A percentile compares a stretch with the other conserved stretches of the same genome.
Evolutionary conservation across 2,888 invertebrate species (phyloP).

Genomic region (Rugalucina vietnamica): DNA sequence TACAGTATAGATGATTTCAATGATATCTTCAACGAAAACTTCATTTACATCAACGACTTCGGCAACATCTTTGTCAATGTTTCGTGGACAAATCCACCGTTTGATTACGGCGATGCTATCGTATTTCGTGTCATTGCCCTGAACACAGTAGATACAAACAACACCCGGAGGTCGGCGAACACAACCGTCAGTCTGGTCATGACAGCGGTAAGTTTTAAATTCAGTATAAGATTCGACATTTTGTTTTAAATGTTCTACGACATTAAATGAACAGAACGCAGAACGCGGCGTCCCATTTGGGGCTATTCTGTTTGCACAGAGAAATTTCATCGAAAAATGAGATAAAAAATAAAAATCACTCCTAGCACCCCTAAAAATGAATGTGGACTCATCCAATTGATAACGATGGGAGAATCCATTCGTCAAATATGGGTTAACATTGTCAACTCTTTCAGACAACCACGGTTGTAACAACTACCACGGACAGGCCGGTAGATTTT

Average conservation of each 20-base stretch:
- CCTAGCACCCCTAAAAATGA: too few species aligned
- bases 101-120: constrained; percentile 39
- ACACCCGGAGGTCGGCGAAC: constrained; percentile 31
- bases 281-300: too few species aligned
- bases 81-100: constrained; percentile 43
- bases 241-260: too few species aligned
- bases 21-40: constrained; percentile 31
- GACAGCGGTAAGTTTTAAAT: constrained; percentile 48
- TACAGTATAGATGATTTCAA: constrained; percentile 37
- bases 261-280: too few species aligned
- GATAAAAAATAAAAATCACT: too few species aligned
- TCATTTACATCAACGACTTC: constrained; percentile 45
- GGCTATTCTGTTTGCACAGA: too few species aligned
- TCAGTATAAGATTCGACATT: background rate
- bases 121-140: constrained; percentile 43
- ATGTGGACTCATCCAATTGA: too few species aligned
- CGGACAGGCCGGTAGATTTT: constrained; percentile 50
- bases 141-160: constrained; percentile 31
- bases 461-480: constrained; percentile 36
- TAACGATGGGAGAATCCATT: too few species aligned
- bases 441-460: constrained; percentile 38
- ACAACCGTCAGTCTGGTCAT: constrained; percentile 48
- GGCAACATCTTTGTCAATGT: constrained; percentile 62
- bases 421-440: too few species aligned
- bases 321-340: too few species aligned